phyloP scores from a whole-genome alignment of 2,113 vertebrate species.

The Epinephelus fuscoguttatus region DNA sequence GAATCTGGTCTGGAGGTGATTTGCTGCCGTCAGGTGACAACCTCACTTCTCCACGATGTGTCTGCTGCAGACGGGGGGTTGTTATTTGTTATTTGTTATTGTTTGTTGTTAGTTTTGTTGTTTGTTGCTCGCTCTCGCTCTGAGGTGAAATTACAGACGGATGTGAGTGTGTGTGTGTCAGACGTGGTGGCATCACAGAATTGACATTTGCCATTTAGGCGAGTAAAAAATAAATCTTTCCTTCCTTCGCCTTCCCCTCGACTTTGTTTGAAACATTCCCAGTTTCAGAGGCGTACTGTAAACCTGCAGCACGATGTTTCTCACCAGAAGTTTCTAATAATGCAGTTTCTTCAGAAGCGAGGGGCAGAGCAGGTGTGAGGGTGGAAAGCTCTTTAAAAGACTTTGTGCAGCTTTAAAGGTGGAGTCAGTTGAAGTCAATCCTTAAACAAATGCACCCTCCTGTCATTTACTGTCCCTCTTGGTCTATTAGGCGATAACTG shows the following conservation, averaged over 20 bases:
- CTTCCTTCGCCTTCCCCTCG: neutral
- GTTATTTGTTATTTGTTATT: slow-evolving; percentile 55
- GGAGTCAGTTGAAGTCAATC: neutral
- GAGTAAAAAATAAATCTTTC: slow-evolving; percentile 32
- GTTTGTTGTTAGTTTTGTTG: slow-evolving; percentile 46
- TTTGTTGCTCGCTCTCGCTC: neutral
- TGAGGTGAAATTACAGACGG: slow-evolving; percentile 45
- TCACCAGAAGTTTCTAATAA: neutral
- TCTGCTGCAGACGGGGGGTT: slow-evolving; percentile 18
- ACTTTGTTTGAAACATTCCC: slow-evolving; percentile 9
- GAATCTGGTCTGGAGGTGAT: slow-evolving; percentile 69
- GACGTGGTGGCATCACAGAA: slow-evolving; percentile 46
- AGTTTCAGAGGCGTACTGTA: neutral
- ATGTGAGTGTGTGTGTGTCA: slow-evolving; percentile 19
- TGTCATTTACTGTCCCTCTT: too few relatives aligned
- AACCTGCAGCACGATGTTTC: neutral
- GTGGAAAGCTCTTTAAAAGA: neutral
- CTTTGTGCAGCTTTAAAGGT: neutral
- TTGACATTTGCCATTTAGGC: slow-evolving; percentile 67
- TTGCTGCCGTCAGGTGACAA: slow-evolving; percentile 52
- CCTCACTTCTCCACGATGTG: slow-evolving; percentile 22
- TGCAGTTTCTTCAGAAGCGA: neutral
- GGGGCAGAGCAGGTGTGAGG: too few relatives aligned
- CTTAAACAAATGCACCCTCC: too few relatives aligned
- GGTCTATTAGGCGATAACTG: too few relatives aligned